phyloP scores from a whole-genome alignment of 2,113 vertebrate genomes.

The Pampusana beccarii region DNA sequence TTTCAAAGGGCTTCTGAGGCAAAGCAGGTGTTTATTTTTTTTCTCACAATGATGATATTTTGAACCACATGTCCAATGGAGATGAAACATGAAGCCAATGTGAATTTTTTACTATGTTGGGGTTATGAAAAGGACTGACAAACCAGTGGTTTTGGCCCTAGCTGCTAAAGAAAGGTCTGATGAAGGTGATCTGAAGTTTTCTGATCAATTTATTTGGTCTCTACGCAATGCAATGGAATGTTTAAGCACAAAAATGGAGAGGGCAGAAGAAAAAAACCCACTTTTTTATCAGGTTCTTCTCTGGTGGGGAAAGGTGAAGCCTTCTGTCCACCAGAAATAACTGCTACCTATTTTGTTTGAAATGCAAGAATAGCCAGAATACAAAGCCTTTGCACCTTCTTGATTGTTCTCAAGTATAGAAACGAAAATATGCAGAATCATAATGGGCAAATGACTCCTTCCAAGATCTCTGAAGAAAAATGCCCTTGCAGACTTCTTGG shows the following conservation, averaged over 20 bases:
- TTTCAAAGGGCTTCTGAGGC: neutral
- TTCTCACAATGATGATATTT: neutral
- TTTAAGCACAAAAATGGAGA: neutral
- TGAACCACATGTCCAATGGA: neutral
- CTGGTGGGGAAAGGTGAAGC: neutral
- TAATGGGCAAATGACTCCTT: neutral
- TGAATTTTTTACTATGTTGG: neutral
- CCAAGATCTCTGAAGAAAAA: neutral
- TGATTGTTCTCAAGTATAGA: neutral
- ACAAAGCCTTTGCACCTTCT: neutral
- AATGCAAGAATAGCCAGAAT: neutral
- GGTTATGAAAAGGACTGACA: neutral
- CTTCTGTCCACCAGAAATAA: neutral
- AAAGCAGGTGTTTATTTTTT: neutral
- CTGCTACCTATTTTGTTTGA: neutral
- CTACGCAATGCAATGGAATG: neutral
- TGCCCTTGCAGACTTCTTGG: neutral
- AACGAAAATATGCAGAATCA: accelerated
- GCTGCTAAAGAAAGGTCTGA: neutral
- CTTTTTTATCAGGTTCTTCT: neutral
- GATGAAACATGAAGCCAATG: neutral
- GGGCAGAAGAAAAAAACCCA: neutral
- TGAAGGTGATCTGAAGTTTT: neutral
- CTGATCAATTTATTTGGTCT: neutral
- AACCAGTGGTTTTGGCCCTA: neutral